A percentile compares a stretch with the other conserved stretches of the same genome.
These are phyloP conservation scores for Enteromius paludinosus DNA, from an alignment of 2,797 vertebrate genomes.

Conservation along the genomic window DNA sequence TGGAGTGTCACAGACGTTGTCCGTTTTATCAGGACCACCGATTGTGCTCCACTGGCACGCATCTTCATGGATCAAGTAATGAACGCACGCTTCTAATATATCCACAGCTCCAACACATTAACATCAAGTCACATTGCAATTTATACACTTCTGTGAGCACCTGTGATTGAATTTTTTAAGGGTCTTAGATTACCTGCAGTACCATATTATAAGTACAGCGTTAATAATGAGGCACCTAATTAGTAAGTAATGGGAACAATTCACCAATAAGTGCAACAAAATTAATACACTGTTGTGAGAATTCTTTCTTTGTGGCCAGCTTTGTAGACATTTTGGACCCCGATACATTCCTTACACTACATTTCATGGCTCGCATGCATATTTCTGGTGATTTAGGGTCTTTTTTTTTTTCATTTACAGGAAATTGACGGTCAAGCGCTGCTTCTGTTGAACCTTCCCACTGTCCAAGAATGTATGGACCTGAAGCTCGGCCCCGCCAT, in stretches of 20 bases:
- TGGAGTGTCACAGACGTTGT: slow-evolving; percentile 95
- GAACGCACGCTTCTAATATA: slow-evolving; percentile 15
- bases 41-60: slow-evolving; percentile 93
- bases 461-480: slow-evolving; percentile 99
- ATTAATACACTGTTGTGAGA: not conserved
- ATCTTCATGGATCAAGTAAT: slow-evolving; percentile 97
- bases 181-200: not conserved
- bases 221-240: not conserved
- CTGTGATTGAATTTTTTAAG: not conserved
- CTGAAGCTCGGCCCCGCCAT: slow-evolving; percentile 97
- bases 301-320: not conserved
- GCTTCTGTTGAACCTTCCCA: slow-evolving; percentile 94
- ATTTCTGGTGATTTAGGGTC: not conserved
- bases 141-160: not conserved
- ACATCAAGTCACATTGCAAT: not conserved
- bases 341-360: not conserved
- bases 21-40: slow-evolving; percentile 94
- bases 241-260: not conserved
- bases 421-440: slow-evolving; percentile 98
- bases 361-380: not conserved
- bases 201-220: not conserved
- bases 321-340: not conserved
- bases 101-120: not conserved
- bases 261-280: not conserved
- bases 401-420: slow-evolving; percentile 67